Evolutionary conservation across 2,113 vertebrate genomes (phyloP).

Genomic region (Todiramphus chloris): DNA sequence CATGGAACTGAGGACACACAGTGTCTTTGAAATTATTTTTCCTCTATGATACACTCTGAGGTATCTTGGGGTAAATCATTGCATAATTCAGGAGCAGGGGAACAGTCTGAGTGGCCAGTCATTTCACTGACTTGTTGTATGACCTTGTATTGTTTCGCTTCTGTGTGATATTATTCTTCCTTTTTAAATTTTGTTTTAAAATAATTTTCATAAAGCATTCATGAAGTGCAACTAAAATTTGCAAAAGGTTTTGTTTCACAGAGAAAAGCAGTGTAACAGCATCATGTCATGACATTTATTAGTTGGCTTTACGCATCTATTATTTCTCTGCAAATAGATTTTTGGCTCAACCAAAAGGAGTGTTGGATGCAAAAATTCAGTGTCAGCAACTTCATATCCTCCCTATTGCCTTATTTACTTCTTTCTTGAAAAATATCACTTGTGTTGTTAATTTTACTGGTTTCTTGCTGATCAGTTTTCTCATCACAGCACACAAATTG

Average conservation of each 20-base stretch:
- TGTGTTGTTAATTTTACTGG: slow-evolving; percentile 37
- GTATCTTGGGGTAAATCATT: background rate
- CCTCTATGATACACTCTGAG: background rate
- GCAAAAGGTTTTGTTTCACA: background rate
- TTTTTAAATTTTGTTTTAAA: background rate
- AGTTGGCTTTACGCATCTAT: background rate
- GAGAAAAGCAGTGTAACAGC: background rate
- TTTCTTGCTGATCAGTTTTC: background rate
- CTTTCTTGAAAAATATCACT: slow-evolving; percentile 21
- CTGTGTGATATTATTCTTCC: background rate
- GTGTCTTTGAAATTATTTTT: background rate
- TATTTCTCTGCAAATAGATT: slow-evolving; percentile 11
- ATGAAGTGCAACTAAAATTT: background rate
- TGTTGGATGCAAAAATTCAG: slow-evolving; percentile 8
- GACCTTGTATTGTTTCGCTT: background rate
- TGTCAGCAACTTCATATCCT: slow-evolving; percentile 30
- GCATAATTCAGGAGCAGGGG: background rate
- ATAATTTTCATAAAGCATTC: background rate
- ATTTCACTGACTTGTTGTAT: background rate
- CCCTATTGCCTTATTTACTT: background rate
- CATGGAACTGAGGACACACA: background rate
- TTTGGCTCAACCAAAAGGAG: slow-evolving; percentile 9
- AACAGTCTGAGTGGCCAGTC: background rate
- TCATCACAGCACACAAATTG: background rate
- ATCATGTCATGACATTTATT: background rate